Conservation (phyloP, 2,797 vertebrate species). For the Pyrrhura leucotis region DNA sequence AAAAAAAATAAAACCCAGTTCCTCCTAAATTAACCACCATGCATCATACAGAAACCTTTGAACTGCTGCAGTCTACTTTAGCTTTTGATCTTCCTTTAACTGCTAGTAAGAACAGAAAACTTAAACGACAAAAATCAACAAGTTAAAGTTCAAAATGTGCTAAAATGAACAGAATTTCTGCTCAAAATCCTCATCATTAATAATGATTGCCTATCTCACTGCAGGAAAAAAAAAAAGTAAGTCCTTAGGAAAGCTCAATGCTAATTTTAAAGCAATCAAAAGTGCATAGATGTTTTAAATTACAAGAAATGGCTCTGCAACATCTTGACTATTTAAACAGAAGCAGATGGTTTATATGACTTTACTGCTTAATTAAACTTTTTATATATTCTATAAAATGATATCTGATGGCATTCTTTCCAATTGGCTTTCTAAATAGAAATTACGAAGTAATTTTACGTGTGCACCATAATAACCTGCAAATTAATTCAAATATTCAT, state of each 20-base stretch:
- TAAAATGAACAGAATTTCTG: not conserved
- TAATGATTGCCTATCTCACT: not conserved
- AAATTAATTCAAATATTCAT: not conserved
- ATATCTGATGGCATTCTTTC: not conserved
- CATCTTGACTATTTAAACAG: conserved; percentile 44
- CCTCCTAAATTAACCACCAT: not conserved
- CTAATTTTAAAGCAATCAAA: conserved; percentile 48
- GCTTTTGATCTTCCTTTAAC: not conserved
- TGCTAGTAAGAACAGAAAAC: not conserved
- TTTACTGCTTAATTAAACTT: conserved; percentile 60
- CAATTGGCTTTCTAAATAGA: not conserved
- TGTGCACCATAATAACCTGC: not conserved
- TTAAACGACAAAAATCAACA: not conserved
- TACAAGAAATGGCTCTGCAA: conserved; percentile 9
- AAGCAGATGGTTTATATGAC: conserved; percentile 34
- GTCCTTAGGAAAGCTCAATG: not conserved
- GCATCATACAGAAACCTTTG: not conserved
- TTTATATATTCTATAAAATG: conserved; percentile 27
- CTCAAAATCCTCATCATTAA: conserved; percentile 15
- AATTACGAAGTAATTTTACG: not conserved
- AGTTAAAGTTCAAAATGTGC: not conserved
- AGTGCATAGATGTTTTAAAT: conserved; percentile 29
- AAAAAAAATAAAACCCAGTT: not conserved
- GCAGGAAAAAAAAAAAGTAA: not conserved
- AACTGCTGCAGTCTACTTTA: not conserved